Evolutionary conservation across 2,797 vertebrate genomes (phyloP), one percentile per base, ranked within the genome.

Genomic region (Megaceryle alcyon): DNA sequence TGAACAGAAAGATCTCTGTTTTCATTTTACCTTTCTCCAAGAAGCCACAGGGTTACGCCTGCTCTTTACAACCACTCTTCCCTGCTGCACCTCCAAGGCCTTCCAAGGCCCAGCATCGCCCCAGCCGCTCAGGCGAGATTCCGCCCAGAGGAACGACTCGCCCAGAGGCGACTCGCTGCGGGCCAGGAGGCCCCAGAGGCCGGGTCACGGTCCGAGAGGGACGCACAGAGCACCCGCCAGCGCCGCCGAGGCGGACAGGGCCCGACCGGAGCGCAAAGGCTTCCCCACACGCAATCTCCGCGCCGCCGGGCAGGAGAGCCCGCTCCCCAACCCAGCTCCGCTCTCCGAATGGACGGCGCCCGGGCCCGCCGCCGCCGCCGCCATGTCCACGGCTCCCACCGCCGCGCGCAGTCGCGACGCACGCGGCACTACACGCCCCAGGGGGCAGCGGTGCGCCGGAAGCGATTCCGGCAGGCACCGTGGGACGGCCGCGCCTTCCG

Each of bases 1-100:
- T 0, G 2, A 25, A 4, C 20, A 1, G 5, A 16, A 11, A 20
- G 4, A 3, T 2, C 23, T 4, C 29, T 12, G n/a, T 13, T 37
- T 11, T 3, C 4, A 6, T 3, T 21, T 13, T 9, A 14, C 2
- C 43, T 29, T 23, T 37, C 10, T 5, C 25, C 17, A 3, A 2
- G 17, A 14, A 26, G 16, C 7, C 75, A 8, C 31, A 4, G 17
- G 9, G 7, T 5, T 14, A 5, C 0, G 9, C 6, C n/a, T 29
- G 22, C 29, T 3, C 1, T 0, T 12, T 14, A 15, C 41, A 41
- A 0, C 22, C 4, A 5, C 14, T 26, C 10, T 9, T 26, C 33
- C 70, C 37, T 7, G 10, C 51, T 1, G 44, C 33, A 17, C 43
- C 57, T 26, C 37, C 35, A 15, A 9, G 22, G 11, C n/a, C 46